Conservation (phyloP, 2,797 vertebrate species). For the Pyrocephalus nanus region DNA sequence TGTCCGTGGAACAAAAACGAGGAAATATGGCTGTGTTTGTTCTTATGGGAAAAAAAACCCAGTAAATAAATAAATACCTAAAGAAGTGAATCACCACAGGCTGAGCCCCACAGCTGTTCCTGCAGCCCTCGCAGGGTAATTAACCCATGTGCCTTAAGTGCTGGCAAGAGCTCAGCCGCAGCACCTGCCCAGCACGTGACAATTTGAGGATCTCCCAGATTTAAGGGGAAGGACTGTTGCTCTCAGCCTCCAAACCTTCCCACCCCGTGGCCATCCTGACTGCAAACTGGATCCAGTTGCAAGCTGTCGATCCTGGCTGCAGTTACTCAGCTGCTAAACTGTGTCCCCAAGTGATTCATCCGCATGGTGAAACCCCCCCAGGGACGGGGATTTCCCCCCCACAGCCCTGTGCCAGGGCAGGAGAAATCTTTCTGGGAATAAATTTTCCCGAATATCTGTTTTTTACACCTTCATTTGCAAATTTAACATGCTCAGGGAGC, state of each 20-base stretch:
- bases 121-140: background rate
- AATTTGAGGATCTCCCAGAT: background rate
- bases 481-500: background rate
- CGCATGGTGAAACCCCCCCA: background rate
- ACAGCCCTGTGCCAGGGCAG: no score
- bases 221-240: background rate
- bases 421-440: no score
- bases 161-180: background rate
- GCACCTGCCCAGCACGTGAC: background rate
- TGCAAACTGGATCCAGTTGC: background rate
- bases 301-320: background rate
- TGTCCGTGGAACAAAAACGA: background rate
- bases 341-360: background rate
- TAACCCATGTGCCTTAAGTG: background rate
- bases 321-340: background rate
- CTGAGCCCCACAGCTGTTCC: background rate
- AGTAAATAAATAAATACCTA: background rate
- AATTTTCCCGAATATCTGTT: no score
- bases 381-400: no score
- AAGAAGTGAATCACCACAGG: background rate
- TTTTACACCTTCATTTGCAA: background rate
- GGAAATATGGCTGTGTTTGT: background rate
- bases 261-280: fast-evolving
- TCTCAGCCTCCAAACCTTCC: background rate
- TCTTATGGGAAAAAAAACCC: background rate